Conservation (phyloP, 2,797 vertebrate genomes). For the Neosalanx taihuensis region DNA sequence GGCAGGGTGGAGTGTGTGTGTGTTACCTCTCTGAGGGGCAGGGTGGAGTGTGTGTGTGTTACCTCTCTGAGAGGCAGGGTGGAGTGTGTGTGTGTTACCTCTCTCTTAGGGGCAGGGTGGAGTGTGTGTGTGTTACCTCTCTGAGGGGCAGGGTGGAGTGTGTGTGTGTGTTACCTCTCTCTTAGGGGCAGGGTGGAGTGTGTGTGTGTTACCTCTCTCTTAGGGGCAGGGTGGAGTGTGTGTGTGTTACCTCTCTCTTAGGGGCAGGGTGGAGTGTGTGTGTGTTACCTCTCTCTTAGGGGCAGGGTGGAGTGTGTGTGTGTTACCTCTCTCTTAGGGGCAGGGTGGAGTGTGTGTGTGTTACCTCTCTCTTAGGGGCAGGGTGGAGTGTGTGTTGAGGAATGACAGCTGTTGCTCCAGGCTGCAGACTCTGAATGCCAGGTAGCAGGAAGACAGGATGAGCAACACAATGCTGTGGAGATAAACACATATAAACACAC, state of each 20-base stretch:
- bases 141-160: constrained; percentile 64
- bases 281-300: neutral
- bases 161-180: constrained; percentile 41
- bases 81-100: neutral
- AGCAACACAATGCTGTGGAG: constrained; percentile 83
- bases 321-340: constrained; percentile 63
- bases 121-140: constrained; percentile 41
- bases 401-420: constrained; percentile 90
- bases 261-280: neutral
- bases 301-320: neutral
- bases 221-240: too few relatives aligned
- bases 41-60: constrained; percentile 44
- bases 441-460: constrained; percentile 88
- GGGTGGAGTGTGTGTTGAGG: constrained; percentile 47
- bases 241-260: too few relatives aligned
- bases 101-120: too few relatives aligned
- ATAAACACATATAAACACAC: too few relatives aligned
- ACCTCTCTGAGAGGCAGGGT: too few relatives aligned
- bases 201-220: neutral
- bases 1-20: neutral
- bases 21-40: constrained; percentile 66
- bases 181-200: constrained; percentile 57
- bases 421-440: constrained; percentile 91
- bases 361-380: neutral
- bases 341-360: constrained; percentile 49